A percentile compares a stretch with the other conserved stretches of the same genome.
Conservation (phyloP, 2,888 invertebrate species). For the Tetheella fluctuosa region DNA sequence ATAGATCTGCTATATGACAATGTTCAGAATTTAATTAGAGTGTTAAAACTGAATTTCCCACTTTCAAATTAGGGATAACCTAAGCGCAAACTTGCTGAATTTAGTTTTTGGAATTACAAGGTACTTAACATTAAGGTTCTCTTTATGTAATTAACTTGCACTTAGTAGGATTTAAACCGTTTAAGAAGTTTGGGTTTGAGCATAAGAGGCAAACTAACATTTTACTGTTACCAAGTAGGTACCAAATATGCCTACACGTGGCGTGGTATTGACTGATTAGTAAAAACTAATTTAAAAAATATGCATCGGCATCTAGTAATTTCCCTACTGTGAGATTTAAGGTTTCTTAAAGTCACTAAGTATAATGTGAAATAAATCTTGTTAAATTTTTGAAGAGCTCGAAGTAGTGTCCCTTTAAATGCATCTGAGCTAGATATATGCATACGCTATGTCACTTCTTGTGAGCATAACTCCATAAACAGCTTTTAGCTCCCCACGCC, state of each 20-base stretch:
- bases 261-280: no score
- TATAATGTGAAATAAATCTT: no score
- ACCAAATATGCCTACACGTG: not conserved
- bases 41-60: not conserved
- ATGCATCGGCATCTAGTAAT: no score
- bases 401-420: no score
- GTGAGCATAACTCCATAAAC: constrained; percentile 40
- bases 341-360: no score
- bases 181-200: not conserved
- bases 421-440: no score
- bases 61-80: not conserved
- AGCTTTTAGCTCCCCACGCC: constrained; percentile 61
- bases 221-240: not conserved
- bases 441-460: constrained; percentile 37
- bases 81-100: not conserved
- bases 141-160: constrained; percentile 1
- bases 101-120: constrained; percentile 3
- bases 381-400: no score
- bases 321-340: no score
- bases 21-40: no score
- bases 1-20: no score
- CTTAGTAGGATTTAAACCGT: constrained; percentile 1
- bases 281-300: no score
- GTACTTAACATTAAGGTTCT: constrained; percentile 3
- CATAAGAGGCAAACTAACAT: not conserved